phyloP scores from a whole-genome alignment of 2,888 invertebrate genomes.

The Cancer borealis region DNA sequence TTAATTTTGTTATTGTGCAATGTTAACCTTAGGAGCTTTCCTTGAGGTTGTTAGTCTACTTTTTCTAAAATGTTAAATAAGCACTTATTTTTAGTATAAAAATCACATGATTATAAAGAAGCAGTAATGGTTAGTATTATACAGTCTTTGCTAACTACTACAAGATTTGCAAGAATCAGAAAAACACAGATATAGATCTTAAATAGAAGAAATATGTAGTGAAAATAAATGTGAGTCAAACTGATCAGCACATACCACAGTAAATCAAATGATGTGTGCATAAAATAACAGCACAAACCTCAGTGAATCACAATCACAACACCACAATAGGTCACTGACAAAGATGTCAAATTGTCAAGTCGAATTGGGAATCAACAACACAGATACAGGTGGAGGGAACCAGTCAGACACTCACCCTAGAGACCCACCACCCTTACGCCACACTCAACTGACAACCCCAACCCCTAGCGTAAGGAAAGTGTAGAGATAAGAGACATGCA shows the following conservation, averaged over 20 bases:
- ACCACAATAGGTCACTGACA: constrained; percentile 41
- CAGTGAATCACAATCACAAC: constrained; percentile 36
- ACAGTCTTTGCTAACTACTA: constrained; percentile 47
- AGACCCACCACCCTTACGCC: neutral
- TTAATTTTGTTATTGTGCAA: constrained; percentile 23
- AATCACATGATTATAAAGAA: constrained; percentile 17
- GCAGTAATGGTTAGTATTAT: constrained; percentile 43
- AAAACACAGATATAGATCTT: constrained; percentile 27
- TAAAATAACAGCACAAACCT: constrained; percentile 36
- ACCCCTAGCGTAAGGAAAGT: neutral
- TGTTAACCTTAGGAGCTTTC: constrained; percentile 46
- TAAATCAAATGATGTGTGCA: constrained; percentile 14
- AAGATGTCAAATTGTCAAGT: constrained; percentile 64
- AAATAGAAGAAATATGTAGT: neutral
- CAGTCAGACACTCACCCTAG: constrained; percentile 3
- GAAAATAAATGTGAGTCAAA: constrained; percentile 23
- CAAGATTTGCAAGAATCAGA: constrained; percentile 43
- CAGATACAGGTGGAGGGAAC: neutral
- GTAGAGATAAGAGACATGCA: neutral
- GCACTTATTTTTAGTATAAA: constrained; percentile 37
- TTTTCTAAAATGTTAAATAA: constrained; percentile 46
- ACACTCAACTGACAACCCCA: neutral
- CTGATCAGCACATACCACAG: constrained; percentile 14
- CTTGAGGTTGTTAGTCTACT: constrained; percentile 53
- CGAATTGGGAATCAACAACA: constrained; percentile 39